Percentiles rank a stretch among this genome's conserved stretches.
Conservation (phyloP, 1,140 invertebrate species). For the Ostrea denselamellosa region DNA sequence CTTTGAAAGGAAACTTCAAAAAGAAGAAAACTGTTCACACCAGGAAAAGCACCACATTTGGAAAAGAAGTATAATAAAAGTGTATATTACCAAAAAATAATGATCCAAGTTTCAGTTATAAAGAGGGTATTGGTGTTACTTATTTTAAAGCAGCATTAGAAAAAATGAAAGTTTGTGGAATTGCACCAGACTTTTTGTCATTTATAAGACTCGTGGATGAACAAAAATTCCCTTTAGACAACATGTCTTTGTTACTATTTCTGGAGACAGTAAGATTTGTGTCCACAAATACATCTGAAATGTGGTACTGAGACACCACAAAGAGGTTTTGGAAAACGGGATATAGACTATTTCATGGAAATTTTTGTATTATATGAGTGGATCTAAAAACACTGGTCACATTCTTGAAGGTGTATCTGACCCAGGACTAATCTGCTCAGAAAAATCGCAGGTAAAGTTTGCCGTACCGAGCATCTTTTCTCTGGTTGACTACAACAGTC, state of each 20-base stretch:
- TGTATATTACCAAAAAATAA: no score
- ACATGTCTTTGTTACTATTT: conserved; percentile 51
- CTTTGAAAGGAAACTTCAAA: no score
- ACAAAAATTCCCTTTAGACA: conserved; percentile 38
- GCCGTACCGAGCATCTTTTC: conserved; percentile 6
- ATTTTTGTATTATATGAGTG: conserved; percentile 50
- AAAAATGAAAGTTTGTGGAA: not conserved
- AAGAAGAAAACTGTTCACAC: no score
- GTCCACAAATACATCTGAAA: conserved; percentile 28
- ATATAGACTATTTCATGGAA: conserved; percentile 46
- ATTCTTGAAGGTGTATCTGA: not conserved
- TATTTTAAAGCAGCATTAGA: not conserved
- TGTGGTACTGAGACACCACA: conserved; percentile 38
- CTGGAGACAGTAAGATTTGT: conserved; percentile 46
- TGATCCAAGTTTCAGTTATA: not conserved
- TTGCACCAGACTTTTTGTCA: conserved; percentile 8
- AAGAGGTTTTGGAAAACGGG: conserved; percentile 52
- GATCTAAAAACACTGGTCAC: conserved; percentile 38
- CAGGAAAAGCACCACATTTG: no score
- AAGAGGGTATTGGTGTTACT: not conserved
- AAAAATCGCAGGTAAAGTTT: conserved; percentile 37
- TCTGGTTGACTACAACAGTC: not conserved
- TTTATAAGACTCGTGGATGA: conserved; percentile 41
- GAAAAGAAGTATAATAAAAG: no score
- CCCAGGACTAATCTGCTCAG: not conserved